Base-by-base conservation (phyloP, 1,140 invertebrate genomes). In the Aphaenogaster floridana region DNA sequence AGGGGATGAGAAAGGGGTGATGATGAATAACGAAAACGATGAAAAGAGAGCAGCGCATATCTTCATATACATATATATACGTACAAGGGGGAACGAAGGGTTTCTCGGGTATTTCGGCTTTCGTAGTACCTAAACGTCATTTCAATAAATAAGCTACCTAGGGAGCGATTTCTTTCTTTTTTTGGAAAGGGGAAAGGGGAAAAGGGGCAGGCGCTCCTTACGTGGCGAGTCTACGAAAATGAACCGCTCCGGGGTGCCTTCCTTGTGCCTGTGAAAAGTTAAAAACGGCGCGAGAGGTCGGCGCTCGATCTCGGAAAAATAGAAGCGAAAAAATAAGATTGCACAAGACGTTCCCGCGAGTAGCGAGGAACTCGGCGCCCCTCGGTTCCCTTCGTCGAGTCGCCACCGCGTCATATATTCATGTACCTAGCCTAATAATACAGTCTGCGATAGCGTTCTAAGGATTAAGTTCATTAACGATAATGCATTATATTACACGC, bases 131-230 rank as follows among this genome's bases (percentile, higher is more conserved):
- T 94, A 94, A 93, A 93, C 86, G 83, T 92, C 92, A 92, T 94
- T 94, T 94, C 92, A 94, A 94, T 94, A 94, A 94, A 94, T 94
- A 94, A 94, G 92, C 94, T 94, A 94, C 92, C 93, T 94, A 94
- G 90, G 93, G 91, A 93, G 90, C 91, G 91, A 90, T 89, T 93
- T 86, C 91, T 92, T 90, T 71, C 69, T 57, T 86, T 91, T 71
- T 77, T 78, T 84, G 50, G 77, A 72, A 86, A 63, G 45, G 71
- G 69, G 79, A 68, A n/a, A 36, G 52, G 85, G 86, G 64, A 66
- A 68, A 71, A 83, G 80, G 83, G 86, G 52, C 81, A 83, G 86
- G 85, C 81, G 90, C 89, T 92, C 91, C 88, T 92, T 88, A 81
- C 72, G 87, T 86, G 90, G 89, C 91, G 91, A 90, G 45, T 81